Evolutionary conservation across 2,113 vertebrate species (phyloP).

Genomic region (Gopherus evgoodei): DNA sequence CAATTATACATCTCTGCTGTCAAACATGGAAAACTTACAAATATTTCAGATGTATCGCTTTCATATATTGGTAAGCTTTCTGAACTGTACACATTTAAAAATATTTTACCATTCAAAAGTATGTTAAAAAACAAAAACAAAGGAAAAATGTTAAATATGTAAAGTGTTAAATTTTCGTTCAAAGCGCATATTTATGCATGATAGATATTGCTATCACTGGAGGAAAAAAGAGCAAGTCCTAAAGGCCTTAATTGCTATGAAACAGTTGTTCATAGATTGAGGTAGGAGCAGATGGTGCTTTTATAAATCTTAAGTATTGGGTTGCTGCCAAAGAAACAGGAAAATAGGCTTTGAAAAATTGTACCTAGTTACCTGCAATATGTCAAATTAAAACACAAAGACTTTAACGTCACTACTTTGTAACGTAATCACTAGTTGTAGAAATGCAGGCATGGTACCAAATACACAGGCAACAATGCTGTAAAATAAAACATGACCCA

Average conservation of each 20-base stretch:
- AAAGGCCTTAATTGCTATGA: not conserved
- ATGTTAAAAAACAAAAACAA: not conserved
- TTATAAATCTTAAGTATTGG: not conserved
- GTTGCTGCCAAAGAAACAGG: not conserved
- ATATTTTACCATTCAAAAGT: not conserved
- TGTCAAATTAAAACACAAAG: not conserved
- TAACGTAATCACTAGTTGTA: not conserved
- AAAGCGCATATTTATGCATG: not conserved
- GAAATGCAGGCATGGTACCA: not conserved
- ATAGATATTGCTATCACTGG: not conserved
- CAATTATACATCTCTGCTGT: not conserved
- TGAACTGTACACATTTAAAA: not conserved
- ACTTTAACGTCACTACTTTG: not conserved
- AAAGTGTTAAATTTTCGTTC: not conserved
- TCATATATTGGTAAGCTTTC: not conserved
- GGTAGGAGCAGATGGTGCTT: slow-evolving; percentile 5
- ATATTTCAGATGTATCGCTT: not conserved
- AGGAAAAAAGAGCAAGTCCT: not conserved
- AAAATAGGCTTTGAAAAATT: not conserved
- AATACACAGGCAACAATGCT: not conserved
- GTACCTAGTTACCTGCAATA: not conserved
- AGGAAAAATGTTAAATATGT: not conserved
- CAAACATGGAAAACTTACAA: not conserved
- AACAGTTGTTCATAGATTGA: not conserved
- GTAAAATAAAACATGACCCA: not conserved